These are phyloP conservation scores for Chirona hameri DNA, from an alignment of 2,888 invertebrate species.

Conservation along the genomic window DNA sequence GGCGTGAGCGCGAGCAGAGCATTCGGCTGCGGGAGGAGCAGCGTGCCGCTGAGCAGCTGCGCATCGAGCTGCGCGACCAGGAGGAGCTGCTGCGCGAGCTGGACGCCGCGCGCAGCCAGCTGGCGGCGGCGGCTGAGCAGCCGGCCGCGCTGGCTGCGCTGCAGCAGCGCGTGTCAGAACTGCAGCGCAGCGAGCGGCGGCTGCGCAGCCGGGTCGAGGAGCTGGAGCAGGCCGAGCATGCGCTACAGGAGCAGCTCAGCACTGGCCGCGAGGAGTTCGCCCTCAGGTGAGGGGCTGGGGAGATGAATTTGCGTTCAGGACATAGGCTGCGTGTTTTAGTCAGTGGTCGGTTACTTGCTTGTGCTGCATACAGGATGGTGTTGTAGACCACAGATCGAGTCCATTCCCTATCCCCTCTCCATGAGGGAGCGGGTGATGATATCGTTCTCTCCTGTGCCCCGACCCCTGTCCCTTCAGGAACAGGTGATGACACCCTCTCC, in stretches of 20 bases:
- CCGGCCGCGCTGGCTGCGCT: not conserved
- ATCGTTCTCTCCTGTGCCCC: too few species aligned
- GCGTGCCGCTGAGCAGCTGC: not conserved
- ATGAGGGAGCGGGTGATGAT: too few species aligned
- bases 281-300: not conserved
- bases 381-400: too few species aligned
- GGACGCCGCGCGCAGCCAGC: conserved; percentile 41
- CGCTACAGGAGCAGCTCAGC: conserved; percentile 35
- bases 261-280: too few species aligned
- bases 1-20: conserved; percentile 22
- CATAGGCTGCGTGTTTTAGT: too few species aligned
- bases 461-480: too few species aligned
- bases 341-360: too few species aligned
- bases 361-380: too few species aligned
- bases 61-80: conserved; percentile 38
- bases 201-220: conserved; percentile 31
- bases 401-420: too few species aligned
- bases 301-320: too few species aligned
- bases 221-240: conserved; percentile 36
- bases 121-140: not conserved
- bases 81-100: conserved; percentile 42
- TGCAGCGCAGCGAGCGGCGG: not conserved
- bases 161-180: conserved; percentile 1
- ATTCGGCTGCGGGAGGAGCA: conserved; percentile 28
- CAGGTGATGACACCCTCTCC: not conserved